These are phyloP conservation scores for Ladona fulva DNA, from an alignment of 1,140 invertebrate species.

Conservation along the genomic window DNA sequence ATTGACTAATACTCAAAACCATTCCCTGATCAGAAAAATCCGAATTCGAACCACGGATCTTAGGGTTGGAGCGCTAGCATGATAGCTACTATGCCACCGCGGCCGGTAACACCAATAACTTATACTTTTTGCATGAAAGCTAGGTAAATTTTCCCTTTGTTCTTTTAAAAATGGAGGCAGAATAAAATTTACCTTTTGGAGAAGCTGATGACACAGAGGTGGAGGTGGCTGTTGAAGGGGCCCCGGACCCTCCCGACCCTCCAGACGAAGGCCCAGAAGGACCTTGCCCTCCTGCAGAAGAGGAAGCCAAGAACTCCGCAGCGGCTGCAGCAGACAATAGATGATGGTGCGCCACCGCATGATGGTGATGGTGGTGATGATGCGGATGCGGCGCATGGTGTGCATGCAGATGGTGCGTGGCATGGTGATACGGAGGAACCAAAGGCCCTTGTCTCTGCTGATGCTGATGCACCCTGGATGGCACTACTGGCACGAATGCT, in stretches of 20 bases:
- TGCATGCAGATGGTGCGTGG: constrained; percentile 48
- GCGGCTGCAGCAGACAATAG: neutral
- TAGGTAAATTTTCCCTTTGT: no score
- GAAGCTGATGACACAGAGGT: neutral
- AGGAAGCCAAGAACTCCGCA: neutral
- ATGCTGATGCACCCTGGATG: constrained; percentile 50
- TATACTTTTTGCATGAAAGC: no score
- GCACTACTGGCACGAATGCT: constrained; percentile 74
- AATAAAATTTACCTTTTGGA: neutral
- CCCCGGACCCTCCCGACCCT: neutral
- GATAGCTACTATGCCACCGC: no score
- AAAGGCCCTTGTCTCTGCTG: constrained; percentile 23
- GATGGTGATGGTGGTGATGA: constrained; percentile 38
- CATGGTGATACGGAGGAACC: constrained; percentile 32
- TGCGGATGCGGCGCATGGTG: constrained; percentile 23
- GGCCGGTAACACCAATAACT: no score
- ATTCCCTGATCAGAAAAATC: no score
- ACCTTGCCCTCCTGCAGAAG: neutral
- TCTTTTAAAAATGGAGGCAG: no score
- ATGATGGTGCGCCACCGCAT: constrained; percentile 19
- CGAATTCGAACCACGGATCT: no score
- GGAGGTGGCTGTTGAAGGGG: neutral
- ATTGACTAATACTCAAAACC: no score
- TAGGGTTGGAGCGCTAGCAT: no score
- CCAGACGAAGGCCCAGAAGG: neutral